Evolutionary conservation across 2,797 vertebrate species (phyloP), one percentile per base, ranked within the genome.

Genomic region (Mycteria americana): DNA sequence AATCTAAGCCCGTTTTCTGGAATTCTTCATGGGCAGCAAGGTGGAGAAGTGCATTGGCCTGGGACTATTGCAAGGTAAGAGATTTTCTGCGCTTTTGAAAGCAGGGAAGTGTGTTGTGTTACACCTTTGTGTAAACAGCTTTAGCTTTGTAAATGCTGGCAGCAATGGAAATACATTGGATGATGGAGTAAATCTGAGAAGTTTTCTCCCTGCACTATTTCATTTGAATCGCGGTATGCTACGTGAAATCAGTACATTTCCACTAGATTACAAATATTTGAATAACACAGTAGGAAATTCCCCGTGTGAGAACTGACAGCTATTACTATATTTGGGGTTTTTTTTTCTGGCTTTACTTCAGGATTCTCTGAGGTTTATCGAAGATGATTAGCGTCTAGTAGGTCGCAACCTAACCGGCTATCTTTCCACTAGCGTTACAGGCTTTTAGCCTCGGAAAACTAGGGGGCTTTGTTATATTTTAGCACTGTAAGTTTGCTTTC

Each of bases 1-100:
- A 97, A 96, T 77, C 95, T 95, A 48, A 97, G 95, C 69, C 95
- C 97, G 84, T 97, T 98, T 94, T 94, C 97, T 86, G 89, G 94
- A 92, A 81, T 93, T 92, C 95, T 97, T 93, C 95, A 94, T 95
- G 97, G 97, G 95, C 95, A 96, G 4, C 96, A 93, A 97, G 97
- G 96, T 94, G 97, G 95, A 95, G 98, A 97, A 93, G 97, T 97
- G 89, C 98, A 96, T 69, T 98, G 98, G 98, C 88, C 97, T 30
- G 90, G 96, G 56, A 97, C 97, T 86, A 80, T 96, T 84, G 85
- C 96, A 90, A 98, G 98, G 98, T 98, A 98, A 97, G 98, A 96
- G 7, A 22, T 80, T 74, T 89, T 92, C 31, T 93, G 59, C 22
- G 0, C 39, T 87, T 95, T 65, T 33, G 54, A 33, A 78, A 79